A percentile compares a stretch with the other conserved stretches of the same genome.
Conservation (phyloP, 2,113 vertebrate genomes). For the Equus przewalskii region DNA sequence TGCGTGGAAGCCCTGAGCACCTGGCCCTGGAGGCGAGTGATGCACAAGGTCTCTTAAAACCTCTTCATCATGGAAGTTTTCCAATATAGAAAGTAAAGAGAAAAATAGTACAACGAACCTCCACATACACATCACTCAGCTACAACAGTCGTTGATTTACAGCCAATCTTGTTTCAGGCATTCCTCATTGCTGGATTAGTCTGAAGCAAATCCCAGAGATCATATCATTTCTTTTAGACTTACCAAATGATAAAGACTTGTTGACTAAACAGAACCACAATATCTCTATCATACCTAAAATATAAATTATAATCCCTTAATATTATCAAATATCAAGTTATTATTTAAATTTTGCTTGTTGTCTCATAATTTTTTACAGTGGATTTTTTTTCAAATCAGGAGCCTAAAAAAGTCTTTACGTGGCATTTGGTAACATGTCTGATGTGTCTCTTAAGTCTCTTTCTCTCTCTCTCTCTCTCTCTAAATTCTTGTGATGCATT, state of each 20-base stretch:
- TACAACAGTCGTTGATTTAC: accelerated
- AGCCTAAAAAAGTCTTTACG: neutral
- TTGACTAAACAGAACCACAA: neutral
- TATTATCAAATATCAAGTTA: neutral
- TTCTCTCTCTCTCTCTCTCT: neutral
- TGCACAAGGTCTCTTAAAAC: neutral
- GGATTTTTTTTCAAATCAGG: neutral
- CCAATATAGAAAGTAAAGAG: neutral
- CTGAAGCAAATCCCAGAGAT: neutral
- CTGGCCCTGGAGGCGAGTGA: neutral
- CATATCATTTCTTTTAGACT: neutral
- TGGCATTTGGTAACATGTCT: neutral
- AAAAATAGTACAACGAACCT: neutral
- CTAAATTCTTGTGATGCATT: neutral
- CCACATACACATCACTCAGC: neutral
- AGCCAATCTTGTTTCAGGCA: neutral
- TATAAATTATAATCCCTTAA: neutral
- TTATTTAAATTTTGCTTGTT: neutral
- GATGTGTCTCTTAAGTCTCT: neutral
- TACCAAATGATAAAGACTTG: neutral
- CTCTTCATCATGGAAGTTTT: neutral
- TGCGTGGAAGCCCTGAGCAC: neutral
- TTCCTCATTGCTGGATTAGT: neutral
- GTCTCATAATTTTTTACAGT: neutral
- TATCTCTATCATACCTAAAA: neutral